phyloP scores from a whole-genome alignment of 2,888 invertebrate species.

The Meteorus cinctellus region DNA sequence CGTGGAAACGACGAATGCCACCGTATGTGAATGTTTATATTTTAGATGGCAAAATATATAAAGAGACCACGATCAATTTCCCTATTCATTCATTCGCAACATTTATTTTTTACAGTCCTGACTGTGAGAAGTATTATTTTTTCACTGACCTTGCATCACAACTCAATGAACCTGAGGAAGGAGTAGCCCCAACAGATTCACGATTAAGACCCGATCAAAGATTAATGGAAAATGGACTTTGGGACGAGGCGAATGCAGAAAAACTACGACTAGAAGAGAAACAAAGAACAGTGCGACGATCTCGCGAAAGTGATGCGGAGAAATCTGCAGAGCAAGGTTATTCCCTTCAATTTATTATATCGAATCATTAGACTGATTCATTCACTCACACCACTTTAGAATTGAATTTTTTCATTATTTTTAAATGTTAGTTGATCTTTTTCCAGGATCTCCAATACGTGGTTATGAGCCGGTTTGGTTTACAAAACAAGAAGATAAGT shows the following conservation, averaged over 20 bases:
- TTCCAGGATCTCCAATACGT: constrained; percentile 79
- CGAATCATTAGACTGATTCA: neutral
- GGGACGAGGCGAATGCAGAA: constrained; percentile 93
- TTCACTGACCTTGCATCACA: constrained; percentile 97
- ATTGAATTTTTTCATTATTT: constrained; percentile 11
- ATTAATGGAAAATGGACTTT: constrained; percentile 94
- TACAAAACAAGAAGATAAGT: constrained; percentile 84
- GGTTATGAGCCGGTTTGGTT: constrained; percentile 93
- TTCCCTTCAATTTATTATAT: neutral
- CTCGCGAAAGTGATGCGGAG: constrained; percentile 88
- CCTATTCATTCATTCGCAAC: constrained; percentile 15
- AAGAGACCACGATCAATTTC: neutral
- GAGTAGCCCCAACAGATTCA: constrained; percentile 96
- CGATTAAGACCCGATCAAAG: constrained; percentile 96
- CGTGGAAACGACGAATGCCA: constrained; percentile 90
- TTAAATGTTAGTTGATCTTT: constrained; percentile 46
- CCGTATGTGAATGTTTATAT: constrained; percentile 75
- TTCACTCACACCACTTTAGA: neutral
- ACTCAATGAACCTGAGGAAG: constrained; percentile 94
- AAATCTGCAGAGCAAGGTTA: constrained; percentile 77
- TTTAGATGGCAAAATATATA: neutral
- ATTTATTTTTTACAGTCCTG: constrained; percentile 73
- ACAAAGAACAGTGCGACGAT: constrained; percentile 87
- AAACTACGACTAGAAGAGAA: constrained; percentile 95
- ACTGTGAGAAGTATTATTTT: constrained; percentile 88